Conservation (phyloP, 2,888 invertebrate genomes). For the Synergus umbraculus region DNA sequence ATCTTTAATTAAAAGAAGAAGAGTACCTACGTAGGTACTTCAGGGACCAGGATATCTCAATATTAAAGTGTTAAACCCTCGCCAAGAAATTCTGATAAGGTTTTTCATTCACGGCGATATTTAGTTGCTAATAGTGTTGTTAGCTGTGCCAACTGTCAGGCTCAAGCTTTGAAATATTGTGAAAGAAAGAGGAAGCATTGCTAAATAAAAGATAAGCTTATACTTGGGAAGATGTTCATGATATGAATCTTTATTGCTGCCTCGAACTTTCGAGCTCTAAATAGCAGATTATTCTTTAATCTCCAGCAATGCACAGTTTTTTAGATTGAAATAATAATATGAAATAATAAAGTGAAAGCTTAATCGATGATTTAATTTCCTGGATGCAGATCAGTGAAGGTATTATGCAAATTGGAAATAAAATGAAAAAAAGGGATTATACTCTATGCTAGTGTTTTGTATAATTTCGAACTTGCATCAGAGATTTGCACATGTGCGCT, state of each 20-base stretch:
- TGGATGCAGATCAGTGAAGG: neutral
- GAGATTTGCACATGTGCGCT: neutral
- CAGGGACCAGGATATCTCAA: constrained; percentile 56
- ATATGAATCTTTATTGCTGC: neutral
- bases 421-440: neutral
- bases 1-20: constrained; percentile 75
- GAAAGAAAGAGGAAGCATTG: neutral
- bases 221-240: neutral
- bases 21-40: constrained; percentile 49
- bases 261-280: neutral
- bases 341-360: neutral
- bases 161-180: neutral
- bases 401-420: neutral
- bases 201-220: neutral
- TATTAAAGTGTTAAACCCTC: constrained; percentile 61
- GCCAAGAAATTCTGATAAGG: constrained; percentile 54
- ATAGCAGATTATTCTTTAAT: neutral
- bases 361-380: neutral
- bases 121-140: constrained; percentile 37
- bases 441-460: neutral
- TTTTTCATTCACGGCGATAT: constrained; percentile 38
- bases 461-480: neutral
- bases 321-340: neutral
- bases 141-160: constrained; percentile 14
- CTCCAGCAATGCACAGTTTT: neutral